Conservation (phyloP, 2,888 invertebrate genomes). For the Caenorhabditis macrosperma region DNA sequence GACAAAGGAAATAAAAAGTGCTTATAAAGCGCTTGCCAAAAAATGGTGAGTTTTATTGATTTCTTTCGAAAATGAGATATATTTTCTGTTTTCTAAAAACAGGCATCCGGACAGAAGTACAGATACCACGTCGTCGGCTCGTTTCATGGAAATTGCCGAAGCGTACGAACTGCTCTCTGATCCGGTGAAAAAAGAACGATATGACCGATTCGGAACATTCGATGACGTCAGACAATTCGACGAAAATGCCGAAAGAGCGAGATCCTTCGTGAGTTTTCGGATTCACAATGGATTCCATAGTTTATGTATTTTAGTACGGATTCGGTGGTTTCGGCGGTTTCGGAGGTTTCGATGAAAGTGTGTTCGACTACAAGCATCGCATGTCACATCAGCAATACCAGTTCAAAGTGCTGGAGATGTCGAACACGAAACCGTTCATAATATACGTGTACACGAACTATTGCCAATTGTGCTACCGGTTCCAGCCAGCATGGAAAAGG, state of each 20-base stretch:
- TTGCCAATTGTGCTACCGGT: slow-evolving; percentile 81
- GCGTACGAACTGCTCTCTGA: slow-evolving; percentile 77
- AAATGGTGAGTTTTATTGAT: slow-evolving; percentile 86
- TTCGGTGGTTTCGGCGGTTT: slow-evolving; percentile 65
- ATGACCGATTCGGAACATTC: slow-evolving; percentile 76
- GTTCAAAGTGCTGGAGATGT: slow-evolving; percentile 69
- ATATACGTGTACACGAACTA: slow-evolving; percentile 82
- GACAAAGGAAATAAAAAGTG: slow-evolving; percentile 89
- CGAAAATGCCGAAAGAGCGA: slow-evolving; percentile 36
- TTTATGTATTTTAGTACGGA: slow-evolving; percentile 53
- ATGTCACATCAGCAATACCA: slow-evolving; percentile 69
- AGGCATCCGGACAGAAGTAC: slow-evolving; percentile 79
- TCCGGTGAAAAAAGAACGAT: slow-evolving; percentile 71
- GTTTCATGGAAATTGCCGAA: slow-evolving; percentile 75
- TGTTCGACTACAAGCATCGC: slow-evolving; percentile 73
- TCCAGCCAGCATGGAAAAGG: slow-evolving; percentile 81
- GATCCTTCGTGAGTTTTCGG: slow-evolving; percentile 69
- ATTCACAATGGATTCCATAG: not conserved
- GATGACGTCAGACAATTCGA: slow-evolving; percentile 65
- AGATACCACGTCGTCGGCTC: slow-evolving; percentile 72
- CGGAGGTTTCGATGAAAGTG: slow-evolving; percentile 46
- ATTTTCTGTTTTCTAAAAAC: no score
- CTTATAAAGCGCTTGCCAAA: slow-evolving; percentile 91
- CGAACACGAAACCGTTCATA: slow-evolving; percentile 81
- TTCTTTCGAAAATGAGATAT: not conserved